Evolutionary conservation across 2,888 invertebrate genomes (phyloP).

Genomic region (Plebejus melissa): DNA sequence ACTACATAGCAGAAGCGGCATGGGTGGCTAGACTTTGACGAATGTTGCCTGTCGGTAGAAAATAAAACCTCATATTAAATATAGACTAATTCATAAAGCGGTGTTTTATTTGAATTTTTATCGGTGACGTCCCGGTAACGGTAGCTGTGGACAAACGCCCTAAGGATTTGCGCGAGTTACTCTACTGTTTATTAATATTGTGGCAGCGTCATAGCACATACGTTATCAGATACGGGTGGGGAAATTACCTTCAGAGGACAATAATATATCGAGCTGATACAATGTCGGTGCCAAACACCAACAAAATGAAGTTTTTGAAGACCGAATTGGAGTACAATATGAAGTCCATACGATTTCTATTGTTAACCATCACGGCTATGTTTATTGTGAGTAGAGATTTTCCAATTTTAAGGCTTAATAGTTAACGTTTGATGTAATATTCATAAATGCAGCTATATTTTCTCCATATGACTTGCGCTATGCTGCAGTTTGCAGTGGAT

Average conservation of each 20-base stretch:
- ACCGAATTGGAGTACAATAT: slow-evolving; percentile 68
- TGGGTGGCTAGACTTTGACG: no score
- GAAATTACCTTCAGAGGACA: slow-evolving; percentile 19
- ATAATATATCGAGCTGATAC: slow-evolving; percentile 32
- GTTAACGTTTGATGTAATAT: not conserved
- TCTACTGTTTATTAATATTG: not conserved
- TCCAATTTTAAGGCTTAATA: not conserved
- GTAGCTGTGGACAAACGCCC: no score
- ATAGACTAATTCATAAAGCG: no score
- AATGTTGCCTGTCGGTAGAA: no score
- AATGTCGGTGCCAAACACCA: slow-evolving; percentile 44
- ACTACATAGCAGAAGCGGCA: no score
- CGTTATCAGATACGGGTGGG: slow-evolving; percentile 30
- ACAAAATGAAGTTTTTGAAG: slow-evolving; percentile 59
- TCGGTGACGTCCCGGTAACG: no score
- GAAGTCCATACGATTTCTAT: slow-evolving; percentile 69
- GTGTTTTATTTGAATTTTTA: no score
- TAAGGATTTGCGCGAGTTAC: not conserved
- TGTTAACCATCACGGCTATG: slow-evolving; percentile 68
- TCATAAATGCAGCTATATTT: no score
- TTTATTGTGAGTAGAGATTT: slow-evolving; percentile 60
- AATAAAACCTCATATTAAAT: no score
- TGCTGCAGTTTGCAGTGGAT: no score
- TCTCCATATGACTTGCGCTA: no score
- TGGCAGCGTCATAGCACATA: not conserved